Percentiles rank a stretch among this genome's conserved stretches.
These are phyloP conservation scores for Drosophila bocqueti DNA, from an alignment of 1,140 invertebrate species.

Conservation along the genomic window DNA sequence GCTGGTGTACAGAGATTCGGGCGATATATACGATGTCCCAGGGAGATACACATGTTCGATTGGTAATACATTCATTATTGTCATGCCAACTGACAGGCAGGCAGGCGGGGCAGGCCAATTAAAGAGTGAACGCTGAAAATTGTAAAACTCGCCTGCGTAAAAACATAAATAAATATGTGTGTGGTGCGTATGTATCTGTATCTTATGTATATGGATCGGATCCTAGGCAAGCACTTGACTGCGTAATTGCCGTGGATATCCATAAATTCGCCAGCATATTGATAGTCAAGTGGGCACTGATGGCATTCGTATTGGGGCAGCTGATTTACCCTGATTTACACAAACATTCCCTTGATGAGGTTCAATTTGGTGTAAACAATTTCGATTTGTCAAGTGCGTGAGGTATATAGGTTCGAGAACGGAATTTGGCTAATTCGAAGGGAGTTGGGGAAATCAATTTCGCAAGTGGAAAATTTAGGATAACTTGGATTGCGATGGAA, in stretches of 20 bases:
- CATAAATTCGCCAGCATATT: slow-evolving; percentile 27
- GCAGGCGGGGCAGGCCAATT: slow-evolving; percentile 60
- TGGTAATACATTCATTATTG: slow-evolving; percentile 78
- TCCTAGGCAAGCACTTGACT: slow-evolving; percentile 44
- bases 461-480: not conserved
- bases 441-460: not conserved
- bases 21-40: slow-evolving; percentile 7
- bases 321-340: slow-evolving; percentile 21
- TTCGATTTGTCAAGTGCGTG: slow-evolving; percentile 21
- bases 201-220: slow-evolving; percentile 16
- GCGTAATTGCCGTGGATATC: slow-evolving; percentile 64
- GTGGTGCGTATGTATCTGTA: not conserved
- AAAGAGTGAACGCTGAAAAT: slow-evolving; percentile 62
- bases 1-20: slow-evolving; percentile 13
- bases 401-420: not conserved
- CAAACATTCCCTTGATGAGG: slow-evolving; percentile 19
- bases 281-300: slow-evolving; percentile 53
- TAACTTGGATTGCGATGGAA: not conserved
- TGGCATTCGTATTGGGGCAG: slow-evolving; percentile 18
- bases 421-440: not conserved
- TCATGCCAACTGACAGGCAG: slow-evolving; percentile 80
- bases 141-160: slow-evolving; percentile 57
- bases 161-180: slow-evolving; percentile 29
- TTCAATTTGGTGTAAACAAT: slow-evolving; percentile 29
- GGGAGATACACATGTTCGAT: slow-evolving; percentile 65